phyloP scores from a whole-genome alignment of 2,797 vertebrate species.

The Tiaroga cobitis region DNA sequence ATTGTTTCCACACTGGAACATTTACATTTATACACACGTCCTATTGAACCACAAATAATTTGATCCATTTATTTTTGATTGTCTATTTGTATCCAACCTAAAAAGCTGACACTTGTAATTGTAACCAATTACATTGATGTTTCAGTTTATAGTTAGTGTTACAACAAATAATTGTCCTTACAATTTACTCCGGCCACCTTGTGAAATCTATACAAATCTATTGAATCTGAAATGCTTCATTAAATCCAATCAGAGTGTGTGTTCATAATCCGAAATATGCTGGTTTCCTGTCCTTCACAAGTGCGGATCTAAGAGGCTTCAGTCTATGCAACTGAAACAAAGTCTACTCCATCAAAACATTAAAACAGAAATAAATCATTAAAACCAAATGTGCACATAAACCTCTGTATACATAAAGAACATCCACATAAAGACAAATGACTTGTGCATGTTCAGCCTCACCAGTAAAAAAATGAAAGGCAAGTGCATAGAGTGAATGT shows the following conservation, averaged over 20 bases:
- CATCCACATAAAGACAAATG: slow-evolving; percentile 25
- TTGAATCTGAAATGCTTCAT: slow-evolving; percentile 31
- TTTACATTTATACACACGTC: slow-evolving; percentile 21
- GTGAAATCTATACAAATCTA: not conserved
- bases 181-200: slow-evolving; percentile 4
- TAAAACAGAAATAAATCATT: slow-evolving; percentile 44
- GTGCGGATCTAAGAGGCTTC: not conserved
- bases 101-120: too few species aligned
- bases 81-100: not conserved
- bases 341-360: slow-evolving; percentile 17
- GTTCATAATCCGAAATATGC: not conserved
- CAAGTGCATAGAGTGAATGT: slow-evolving; percentile 22
- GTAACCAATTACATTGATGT: not conserved
- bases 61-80: slow-evolving; percentile 15
- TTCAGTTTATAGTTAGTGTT: not conserved
- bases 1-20: slow-evolving; percentile 46
- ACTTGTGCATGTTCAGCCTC: slow-evolving; percentile 10
- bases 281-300: not conserved
- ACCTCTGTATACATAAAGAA: not conserved
- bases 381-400: slow-evolving; percentile 9
- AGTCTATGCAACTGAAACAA: not conserved
- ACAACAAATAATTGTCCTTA: slow-evolving; percentile 14
- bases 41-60: slow-evolving; percentile 29
- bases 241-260: slow-evolving; percentile 12
- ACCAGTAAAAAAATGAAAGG: slow-evolving; percentile 28